Conservation (phyloP, 2,113 vertebrate genomes). For the Phaethornis superciliosus region DNA sequence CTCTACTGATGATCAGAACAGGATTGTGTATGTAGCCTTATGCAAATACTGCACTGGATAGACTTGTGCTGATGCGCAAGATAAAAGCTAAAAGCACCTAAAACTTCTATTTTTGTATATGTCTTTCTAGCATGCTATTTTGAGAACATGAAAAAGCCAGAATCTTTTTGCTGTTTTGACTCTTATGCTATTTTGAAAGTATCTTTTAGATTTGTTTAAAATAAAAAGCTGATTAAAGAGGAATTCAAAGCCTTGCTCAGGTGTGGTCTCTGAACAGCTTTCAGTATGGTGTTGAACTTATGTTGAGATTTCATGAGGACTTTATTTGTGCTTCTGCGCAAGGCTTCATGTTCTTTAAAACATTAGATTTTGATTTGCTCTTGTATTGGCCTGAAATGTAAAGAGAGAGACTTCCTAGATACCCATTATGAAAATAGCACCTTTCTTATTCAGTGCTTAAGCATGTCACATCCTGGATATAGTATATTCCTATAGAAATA, state of each 20-base stretch:
- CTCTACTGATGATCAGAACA: neutral
- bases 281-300: neutral
- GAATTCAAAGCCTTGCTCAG: neutral
- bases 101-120: constrained; percentile 9
- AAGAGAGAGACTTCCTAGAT: neutral
- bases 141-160: constrained; percentile 25
- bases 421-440: neutral
- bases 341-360: neutral
- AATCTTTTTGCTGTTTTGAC: constrained; percentile 10
- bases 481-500: neutral
- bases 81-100: constrained; percentile 40
- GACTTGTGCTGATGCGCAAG: neutral
- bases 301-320: neutral
- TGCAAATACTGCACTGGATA: neutral
- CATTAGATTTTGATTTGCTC: neutral
- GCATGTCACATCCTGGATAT: rapidly evolving
- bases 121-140: constrained; percentile 9
- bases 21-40: neutral
- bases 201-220: neutral
- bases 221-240: neutral
- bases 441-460: neutral
- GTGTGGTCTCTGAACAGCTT: neutral
- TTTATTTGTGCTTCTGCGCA: neutral
- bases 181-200: constrained; percentile 20
- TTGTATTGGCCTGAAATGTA: neutral